Evolutionary conservation across 2,113 vertebrate species (phyloP), one percentile per base, ranked within the genome.

Genomic region (Mesembrinibis cayennensis): DNA sequence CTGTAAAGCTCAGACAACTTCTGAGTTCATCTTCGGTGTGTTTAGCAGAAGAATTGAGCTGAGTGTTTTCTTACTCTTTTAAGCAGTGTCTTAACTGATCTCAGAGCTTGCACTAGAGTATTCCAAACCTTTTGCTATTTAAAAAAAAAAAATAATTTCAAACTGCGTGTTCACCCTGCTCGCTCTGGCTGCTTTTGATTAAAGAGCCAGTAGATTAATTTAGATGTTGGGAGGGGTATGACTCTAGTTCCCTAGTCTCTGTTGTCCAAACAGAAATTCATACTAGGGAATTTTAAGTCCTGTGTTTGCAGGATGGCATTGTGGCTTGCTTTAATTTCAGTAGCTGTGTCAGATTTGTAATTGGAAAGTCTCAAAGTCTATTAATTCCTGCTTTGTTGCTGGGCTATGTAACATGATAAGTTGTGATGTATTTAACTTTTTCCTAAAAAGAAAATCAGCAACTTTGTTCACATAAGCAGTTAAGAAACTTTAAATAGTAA

Each of bases 371-470:
- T 45, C 19, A 22, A 67, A 56, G 22, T 81, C 16, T 81, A 0
- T 49, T 66, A 47, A 52, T 59, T 78, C 10, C 6, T 36, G 5
- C 8, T 5, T 30, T 34, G 10, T 58, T 71, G 45, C 53, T 83
- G 72, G n/a, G 26, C 42, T 70, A 0, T 4, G 32, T 13, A 58
- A 45, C 2, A 1, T 6, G 50, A 0, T 56, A 69, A 70, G 18
- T 52, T 70, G 66, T 72, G 44, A 34, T 67, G 58, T 56, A 45
- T 77, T 9, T 56, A 45, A 76, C 16, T 56, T 61, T 14, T 47
- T 61, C 13, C 30, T 67, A 1, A 59, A 27, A 66, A 69, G 38
- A 66, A 55, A 52, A 65, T 56, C 19, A 25, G 10, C 32, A 16
- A 9, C 16, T 82, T 65, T n/a, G 29, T 78, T 93, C 30, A 16